Base-by-base conservation (phyloP, 64 coral and sea anemone species). In the Porites lutea region DNA sequence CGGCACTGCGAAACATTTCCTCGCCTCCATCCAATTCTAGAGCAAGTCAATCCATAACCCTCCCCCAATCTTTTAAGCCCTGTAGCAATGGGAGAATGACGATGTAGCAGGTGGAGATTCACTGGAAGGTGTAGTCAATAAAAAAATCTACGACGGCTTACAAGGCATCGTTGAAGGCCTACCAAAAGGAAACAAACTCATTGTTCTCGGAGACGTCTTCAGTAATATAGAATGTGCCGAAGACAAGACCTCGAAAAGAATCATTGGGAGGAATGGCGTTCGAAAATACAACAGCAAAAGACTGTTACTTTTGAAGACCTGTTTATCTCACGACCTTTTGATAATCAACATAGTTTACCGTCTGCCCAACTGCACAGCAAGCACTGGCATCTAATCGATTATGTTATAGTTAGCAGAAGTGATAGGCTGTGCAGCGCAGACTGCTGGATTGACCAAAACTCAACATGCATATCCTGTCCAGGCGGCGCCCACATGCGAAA, bases 11-110 rank as follows among this genome's bases (percentile, higher is more conserved):
- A 52, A 89, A 89, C 71, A 77, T 27, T 70, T 61, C 87, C 69
- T 71, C 87, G 78, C 87, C 78, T 77, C 63, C 77, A 89, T 89
- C 87, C 69, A 89, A 89, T 72, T 89, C 65, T 37, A 37, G 27
- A 37, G 27, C 27, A 37, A 37, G 27, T 1, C 27, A 37, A 37
- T 37, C 27, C 27, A 37, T 37, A 37, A 37, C 27, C 27, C 27
- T 37, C 27, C 27, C 27, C 27, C 27, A 37, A 37, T 37, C 27
- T 37, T 37, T 37, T 37, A 37, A 37, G 27, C 27, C 27, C 27
- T 37, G 27, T 37, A 37, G 27, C 27, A 37, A 37, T 37, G 27
- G 27, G 27, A 37, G 27, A 37, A 37, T 37, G 27, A 37, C 27
- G 27, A 37, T 37, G 27, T 37, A 37, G 27, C 27, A 37, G 27